These are phyloP conservation scores for Prorops nasuta DNA, from an alignment of 1,140 invertebrate genomes.

Conservation along the genomic window DNA sequence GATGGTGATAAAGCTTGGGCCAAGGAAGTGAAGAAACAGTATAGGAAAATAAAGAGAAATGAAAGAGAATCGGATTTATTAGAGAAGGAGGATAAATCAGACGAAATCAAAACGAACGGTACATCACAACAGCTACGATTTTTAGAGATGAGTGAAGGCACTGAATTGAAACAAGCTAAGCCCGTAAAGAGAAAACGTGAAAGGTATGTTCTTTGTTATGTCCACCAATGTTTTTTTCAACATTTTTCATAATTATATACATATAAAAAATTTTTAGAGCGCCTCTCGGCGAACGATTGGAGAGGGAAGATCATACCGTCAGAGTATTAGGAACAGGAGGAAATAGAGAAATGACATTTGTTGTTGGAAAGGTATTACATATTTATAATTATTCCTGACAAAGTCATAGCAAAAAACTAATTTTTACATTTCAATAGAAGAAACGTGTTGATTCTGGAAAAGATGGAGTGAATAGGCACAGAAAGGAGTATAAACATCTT, in stretches of 20 bases:
- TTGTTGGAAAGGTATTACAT: conserved; percentile 60
- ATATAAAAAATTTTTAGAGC: conserved; percentile 63
- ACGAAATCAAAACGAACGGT: conserved; percentile 29
- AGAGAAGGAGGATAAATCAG: conserved; percentile 49
- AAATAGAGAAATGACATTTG: conserved; percentile 79
- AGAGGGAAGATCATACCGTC: conserved; percentile 58
- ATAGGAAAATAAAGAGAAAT: conserved; percentile 57
- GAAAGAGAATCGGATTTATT: conserved; percentile 47
- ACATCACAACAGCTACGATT: conserved; percentile 61
- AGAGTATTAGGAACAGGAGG: conserved; percentile 63
- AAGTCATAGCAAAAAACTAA: conserved; percentile 14
- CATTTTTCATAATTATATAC: neutral
- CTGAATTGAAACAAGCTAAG: conserved; percentile 60
- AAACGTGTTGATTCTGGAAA: conserved; percentile 16
- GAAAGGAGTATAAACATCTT: conserved; percentile 70
- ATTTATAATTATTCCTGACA: conserved; percentile 18
- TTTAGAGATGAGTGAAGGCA: conserved; percentile 66
- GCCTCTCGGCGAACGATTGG: conserved; percentile 70
- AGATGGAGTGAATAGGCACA: conserved; percentile 61
- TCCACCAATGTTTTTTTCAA: neutral
- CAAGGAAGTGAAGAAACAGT: conserved; percentile 78
- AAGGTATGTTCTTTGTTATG: conserved; percentile 49
- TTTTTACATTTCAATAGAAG: conserved; percentile 25
- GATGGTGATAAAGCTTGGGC: conserved; percentile 77
- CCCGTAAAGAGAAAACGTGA: conserved; percentile 52